Evolutionary conservation across 2,888 invertebrate genomes (phyloP), one percentile per base, ranked within the genome.

Genomic region (Agrotis ipsilon): DNA sequence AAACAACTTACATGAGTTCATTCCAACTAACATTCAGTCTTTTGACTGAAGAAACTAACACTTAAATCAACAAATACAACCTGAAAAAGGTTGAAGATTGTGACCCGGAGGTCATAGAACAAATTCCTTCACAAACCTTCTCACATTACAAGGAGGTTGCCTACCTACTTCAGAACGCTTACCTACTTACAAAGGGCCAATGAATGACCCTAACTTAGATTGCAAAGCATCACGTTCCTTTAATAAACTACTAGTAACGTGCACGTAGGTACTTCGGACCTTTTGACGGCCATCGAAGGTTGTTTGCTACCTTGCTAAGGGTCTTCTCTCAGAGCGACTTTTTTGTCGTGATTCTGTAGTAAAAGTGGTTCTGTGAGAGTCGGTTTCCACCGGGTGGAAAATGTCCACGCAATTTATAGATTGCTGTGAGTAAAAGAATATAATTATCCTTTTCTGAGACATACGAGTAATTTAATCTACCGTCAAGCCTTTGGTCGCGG

Each of bases 191-290:
- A 62, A 72, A 80, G 45, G 16, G 6, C 45, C 66, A 54, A 75
- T 61, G 27, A 61, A 66, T 51, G 39, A 4, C 61, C 24, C 9
- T 58, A 65, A 69, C 81, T 81, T 76, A 60, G 81, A 78, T 81
- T 81, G 66, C 70, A 81, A 81, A 81, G 63, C 46, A 63, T 63
- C 78, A 78, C 78, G 78, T 55, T 32, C 21, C 16, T 11, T 52
- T 43, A 59, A 69, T 81, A 81, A 63, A 76, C 32, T 80, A 51
- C 27, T 24, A 27, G 39, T 46, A 75, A 62, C 65, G 43, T 60
- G 58, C 69, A 78, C 77, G 70, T 70, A 72, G 21, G 52, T 75
- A 58, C 14, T 46, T 65, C 5, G 19, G 24, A 62, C 65, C 62
- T 63, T 80, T 80, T 63, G 11, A 16, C 18, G 24, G 43, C 45